Evolutionary conservation across 1,140 invertebrate genomes (phyloP), one percentile per base, ranked within the genome.

Genomic region (Pseudomyrmex concolor): DNA sequence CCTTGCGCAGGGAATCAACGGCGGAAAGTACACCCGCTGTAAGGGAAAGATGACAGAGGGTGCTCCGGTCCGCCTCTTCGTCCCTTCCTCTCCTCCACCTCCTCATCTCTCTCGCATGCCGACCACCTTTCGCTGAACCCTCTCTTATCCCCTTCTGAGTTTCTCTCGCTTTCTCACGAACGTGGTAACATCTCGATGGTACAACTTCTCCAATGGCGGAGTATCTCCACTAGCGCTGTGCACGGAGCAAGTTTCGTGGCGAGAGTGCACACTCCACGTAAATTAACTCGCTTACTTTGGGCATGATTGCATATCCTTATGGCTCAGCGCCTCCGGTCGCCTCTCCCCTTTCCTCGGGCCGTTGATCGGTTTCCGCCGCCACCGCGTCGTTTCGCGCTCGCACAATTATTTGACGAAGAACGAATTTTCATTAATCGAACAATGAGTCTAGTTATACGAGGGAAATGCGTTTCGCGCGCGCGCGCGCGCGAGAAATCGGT

Each of bases 261-360:
- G 86, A 91, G 88, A 89, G 86, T 92, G 91, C 91, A 91, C 90
- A 92, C 90, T 92, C 84, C 89, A 87, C 86, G 89, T 90, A 90
- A 92, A 92, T 92, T 92, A 92, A 91, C 90, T 91, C 89, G 88
- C 90, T 90, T 91, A 91, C 90, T 91, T 89, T 87, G 85, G 89
- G 85, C 89, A 89, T 91, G 89, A 92, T 92, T 91, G 89, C 90
- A 88, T 89, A 91, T 89, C 89, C 83, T 88, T 89, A 86, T 84
- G 87, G 84, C 87, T 89, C 84, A 84, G 84, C 78, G 43, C 76
- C 70, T 62, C 22, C 74, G 60, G 25, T 19, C 72, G 59, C 55
- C 67, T 48, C n/a, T 25, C 45, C 57, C 57, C 59, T 50, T 77
- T 19, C 63, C 72, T 50, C 60, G 43, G 19, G 54, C 66, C 71